Base-by-base conservation (phyloP, 2,797 vertebrate species). In the Simalia tracyae region DNA sequence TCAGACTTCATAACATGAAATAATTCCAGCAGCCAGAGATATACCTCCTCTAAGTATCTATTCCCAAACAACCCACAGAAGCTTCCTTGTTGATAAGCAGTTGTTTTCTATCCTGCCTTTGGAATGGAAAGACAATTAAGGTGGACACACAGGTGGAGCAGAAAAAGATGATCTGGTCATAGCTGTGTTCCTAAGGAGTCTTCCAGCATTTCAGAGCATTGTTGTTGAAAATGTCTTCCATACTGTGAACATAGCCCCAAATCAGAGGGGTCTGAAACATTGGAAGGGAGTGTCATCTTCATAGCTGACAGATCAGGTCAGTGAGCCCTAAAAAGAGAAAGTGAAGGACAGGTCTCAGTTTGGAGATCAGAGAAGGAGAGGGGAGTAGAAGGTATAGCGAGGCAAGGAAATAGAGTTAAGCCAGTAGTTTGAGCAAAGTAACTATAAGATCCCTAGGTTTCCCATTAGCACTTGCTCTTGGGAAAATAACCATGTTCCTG, bases 11-110 rank as follows among this genome's bases (percentile, higher is more conserved):
- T 81, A 46, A 96, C 96, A 0, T 97, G 95, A 91, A 95, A 94
- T 61, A 97, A 97, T 91, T 96, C 96, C 94, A 98, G 94, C 26
- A 97, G 95, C 91, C 87, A 89, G 88, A 98, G 88, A n/a, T 96
- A 95, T 89, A 95, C 95, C 96, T 93, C 96, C 94, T 94, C 93
- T 95, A 94, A 95, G 91, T 90, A 94, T 93, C 88, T 94, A 54
- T 54, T 54, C 50, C 50, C 50, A 54, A 54, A 54, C 50, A 54
- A 54, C 87, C 4, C 97, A 42, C 15, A 90, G 93, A 96, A 92
- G 93, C 76, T 97, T 90, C 88, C 95, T 2, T 57, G 95, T 36
- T 97, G 95, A 1, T 97, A 98, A 6, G 64, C 56, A 91, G 95
- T 92, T 92, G 87, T 88, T 1, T 95, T 97, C 95, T 96, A 96